Evolutionary conservation across 2,888 invertebrate genomes (phyloP), one percentile per base, ranked within the genome.

Genomic region (Cryptocheilus praepositus): DNA sequence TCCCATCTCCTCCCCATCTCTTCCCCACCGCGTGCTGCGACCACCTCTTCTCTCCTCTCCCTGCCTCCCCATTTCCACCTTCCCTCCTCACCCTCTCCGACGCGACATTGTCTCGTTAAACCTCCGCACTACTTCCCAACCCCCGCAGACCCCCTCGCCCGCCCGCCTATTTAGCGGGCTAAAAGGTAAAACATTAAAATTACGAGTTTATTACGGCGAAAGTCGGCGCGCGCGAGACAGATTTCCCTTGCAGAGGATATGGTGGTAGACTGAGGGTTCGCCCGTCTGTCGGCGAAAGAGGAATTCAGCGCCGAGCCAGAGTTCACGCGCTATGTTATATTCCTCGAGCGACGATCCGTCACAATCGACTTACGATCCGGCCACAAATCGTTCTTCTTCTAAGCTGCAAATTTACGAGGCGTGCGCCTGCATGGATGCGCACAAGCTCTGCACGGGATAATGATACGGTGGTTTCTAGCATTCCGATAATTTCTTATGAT

Each of bases 401-500:
- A 21, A 70, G 77, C 65, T 71, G 73, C 73, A 75, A 73, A 78
- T 77, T 77, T 67, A 70, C 67, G 18, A 57, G 58, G 70, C 65
- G 65, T 62, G 65, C 56, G 64, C 70, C 64, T 67, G 61, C 25
- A 60, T 65, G 65, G 67, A 64, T 58, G 64, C 67, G 68, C 70
- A 11, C 36, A 36, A 5, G 68, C 67, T 75, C 69, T 70, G 81
- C 81, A 78, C 78, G 84, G 8, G 36, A 85, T 88, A 88, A 88
- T 88, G 83, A 88, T 85, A 88, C 83, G 82, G 86, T 86, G 83
- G 36, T 86, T 88, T 87, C 86, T 88, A 87, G 86, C 87, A 87
- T 88, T 88, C 85, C 82, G 86, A 87, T 87, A 86, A 88, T 87
- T 86, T 85, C 81, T 83, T 77, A 81, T 82, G 82, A 88, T 88